A percentile compares a stretch with the other conserved stretches of the same genome.
phyloP scores from a whole-genome alignment of 2,113 vertebrate species.

The Melierax canorus region DNA sequence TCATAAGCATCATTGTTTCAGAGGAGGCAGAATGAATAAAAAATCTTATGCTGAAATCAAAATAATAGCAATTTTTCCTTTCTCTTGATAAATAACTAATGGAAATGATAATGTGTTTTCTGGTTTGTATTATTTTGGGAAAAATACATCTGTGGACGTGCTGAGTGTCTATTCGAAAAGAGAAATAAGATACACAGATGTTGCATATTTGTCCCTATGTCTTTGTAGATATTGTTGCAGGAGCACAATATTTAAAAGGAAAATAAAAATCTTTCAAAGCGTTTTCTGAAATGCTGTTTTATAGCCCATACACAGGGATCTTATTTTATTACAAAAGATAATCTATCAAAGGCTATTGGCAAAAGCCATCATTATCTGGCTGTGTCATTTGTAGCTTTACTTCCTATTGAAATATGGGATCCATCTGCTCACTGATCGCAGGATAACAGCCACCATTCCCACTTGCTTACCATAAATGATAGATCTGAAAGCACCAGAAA shows the following conservation, averaged over 20 bases:
- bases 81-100: background rate
- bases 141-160: background rate
- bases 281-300: constrained; percentile 46
- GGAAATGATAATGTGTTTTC: background rate
- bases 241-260: constrained; percentile 28
- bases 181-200: constrained; percentile 29
- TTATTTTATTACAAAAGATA: constrained; percentile 35
- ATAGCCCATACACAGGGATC: constrained; percentile 15
- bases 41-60: background rate
- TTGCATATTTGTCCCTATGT: constrained; percentile 19
- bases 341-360: constrained; percentile 24
- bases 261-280: constrained; percentile 52
- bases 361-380: constrained; percentile 26
- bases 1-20: background rate
- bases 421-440: constrained; percentile 35
- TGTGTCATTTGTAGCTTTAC: constrained; percentile 28
- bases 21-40: background rate
- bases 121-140: background rate
- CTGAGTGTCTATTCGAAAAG: background rate
- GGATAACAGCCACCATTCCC: constrained; percentile 12
- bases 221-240: constrained; percentile 2
- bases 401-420: constrained; percentile 48
- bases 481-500: constrained; percentile 17
- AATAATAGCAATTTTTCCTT: background rate
- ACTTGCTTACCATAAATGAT: constrained; percentile 10